Conservation (phyloP, 2,797 vertebrate genomes). For the Perdix hodgsoniae region DNA sequence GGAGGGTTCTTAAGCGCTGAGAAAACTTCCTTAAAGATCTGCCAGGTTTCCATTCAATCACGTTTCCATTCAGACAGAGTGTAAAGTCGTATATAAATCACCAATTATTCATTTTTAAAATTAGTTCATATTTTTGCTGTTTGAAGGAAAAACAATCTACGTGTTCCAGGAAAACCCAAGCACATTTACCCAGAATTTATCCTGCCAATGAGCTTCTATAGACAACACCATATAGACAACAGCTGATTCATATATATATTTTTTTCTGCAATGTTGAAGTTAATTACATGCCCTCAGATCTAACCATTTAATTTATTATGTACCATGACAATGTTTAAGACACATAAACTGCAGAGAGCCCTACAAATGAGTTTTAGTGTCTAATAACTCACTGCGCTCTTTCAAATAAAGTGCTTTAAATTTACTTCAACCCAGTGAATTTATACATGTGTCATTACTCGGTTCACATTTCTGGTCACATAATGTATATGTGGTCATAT, state of each 20-base stretch:
- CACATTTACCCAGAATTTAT: not conserved
- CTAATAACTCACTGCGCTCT: not conserved
- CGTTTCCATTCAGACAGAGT: not conserved
- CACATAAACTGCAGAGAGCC: not conserved
- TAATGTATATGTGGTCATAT: too few relatives aligned
- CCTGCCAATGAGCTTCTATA: not conserved
- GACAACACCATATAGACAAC: not conserved
- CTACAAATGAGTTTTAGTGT: not conserved
- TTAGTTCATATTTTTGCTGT: not conserved
- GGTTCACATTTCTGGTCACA: not conserved
- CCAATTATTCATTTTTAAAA: not conserved
- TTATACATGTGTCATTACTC: rapidly evolving
- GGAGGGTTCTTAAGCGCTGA: too few relatives aligned
- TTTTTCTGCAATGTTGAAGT: too few relatives aligned
- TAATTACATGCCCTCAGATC: not conserved
- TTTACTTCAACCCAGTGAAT: not conserved
- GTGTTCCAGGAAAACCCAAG: not conserved
- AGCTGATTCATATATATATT: not conserved
- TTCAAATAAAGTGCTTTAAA: not conserved
- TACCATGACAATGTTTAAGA: not conserved
- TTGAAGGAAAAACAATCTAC: not conserved
- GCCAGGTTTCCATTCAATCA: too few relatives aligned
- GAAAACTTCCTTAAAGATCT: too few relatives aligned
- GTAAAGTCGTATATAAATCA: not conserved
- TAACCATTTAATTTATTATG: not conserved